Base-by-base conservation (phyloP, 2,888 invertebrate species). In the Xestia rhomboidea region DNA sequence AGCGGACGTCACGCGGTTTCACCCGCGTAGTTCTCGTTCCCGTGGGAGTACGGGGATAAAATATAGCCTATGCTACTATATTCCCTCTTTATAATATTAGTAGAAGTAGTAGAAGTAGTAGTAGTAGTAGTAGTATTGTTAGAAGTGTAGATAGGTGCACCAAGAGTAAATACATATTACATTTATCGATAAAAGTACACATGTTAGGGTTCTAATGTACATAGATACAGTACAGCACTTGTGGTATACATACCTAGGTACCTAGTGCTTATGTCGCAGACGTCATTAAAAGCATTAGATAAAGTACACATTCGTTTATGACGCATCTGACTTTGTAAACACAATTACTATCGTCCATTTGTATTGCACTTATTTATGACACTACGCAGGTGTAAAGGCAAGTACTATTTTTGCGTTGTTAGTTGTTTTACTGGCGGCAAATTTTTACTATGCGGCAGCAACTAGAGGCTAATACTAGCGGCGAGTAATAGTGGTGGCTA, bases 291-390 rank as follows among this genome's bases (percentile, higher is more conserved):
- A n/a, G 27, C n/a, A 54, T 54, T 27, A 15, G 27, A 57, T 57
- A 15, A 57, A 15, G 21, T 62, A 62, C 30, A 34, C 62, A 62
- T 24, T 34, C 21, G 8, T 62, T 62, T 62, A 62, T 34, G 11
- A 62, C 24, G 34, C 62, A 62, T 62, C 62, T 34, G 62, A 62
- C 30, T 34, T 57, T 57, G 62, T 63, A 63, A 63, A 63, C 62
- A 63, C 11, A 34, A 38, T 34, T 63, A 63, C 34, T 38, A 34
- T 63, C 11, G 2, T 24, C 62, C 24, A 34, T 63, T 63, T 63
- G 24, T 13, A 63, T 34, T 62, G 62, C 62, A 62, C 34, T 34
- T 34, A 62, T 62, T 30, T 38, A 63, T 34, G 62, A 34, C 62
- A 34, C 34, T 30, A 7, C 24, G 1, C 34, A 34, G 10, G 10